A percentile compares a stretch with the other conserved stretches of the same genome.
These are phyloP conservation scores for Notarius quadriscutis DNA, from an alignment of 2,113 vertebrate species.

Conservation along the genomic window DNA sequence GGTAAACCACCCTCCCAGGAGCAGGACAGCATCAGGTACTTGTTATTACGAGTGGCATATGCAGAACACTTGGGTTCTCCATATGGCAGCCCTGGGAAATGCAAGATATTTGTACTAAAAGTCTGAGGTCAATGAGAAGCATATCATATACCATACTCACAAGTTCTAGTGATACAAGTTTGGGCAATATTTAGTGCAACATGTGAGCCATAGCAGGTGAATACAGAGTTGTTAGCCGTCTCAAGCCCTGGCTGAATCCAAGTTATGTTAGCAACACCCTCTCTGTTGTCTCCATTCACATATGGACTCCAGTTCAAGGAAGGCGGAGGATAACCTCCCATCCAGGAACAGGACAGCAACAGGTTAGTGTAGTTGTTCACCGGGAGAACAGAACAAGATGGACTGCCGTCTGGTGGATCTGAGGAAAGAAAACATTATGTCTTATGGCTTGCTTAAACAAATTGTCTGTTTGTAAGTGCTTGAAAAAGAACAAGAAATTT, in stretches of 20 bases:
- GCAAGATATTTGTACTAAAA: not conserved
- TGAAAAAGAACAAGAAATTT: not conserved
- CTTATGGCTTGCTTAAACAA: not conserved
- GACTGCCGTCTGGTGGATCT: conserved; percentile 83
- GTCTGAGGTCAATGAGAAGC: not conserved
- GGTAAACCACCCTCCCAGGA: conserved; percentile 82
- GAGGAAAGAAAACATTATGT: conserved; percentile 46
- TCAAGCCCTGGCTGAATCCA: conserved; percentile 62
- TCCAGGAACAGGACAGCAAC: conserved; percentile 80
- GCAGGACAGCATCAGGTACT: conserved; percentile 82
- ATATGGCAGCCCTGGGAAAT: conserved; percentile 52
- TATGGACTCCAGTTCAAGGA: conserved; percentile 76
- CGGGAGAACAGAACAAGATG: conserved; percentile 75
- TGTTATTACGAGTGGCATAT: conserved; percentile 69
- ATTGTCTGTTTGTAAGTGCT: not conserved
- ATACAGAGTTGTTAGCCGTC: conserved; percentile 73
- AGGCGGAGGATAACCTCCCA: conserved; percentile 77
- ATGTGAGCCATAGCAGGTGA: conserved; percentile 78
- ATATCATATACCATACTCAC: conserved; percentile 71
- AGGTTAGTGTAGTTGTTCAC: conserved; percentile 72
- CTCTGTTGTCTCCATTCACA: conserved; percentile 41
- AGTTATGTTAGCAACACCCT: conserved; percentile 65
- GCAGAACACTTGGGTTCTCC: conserved; percentile 74
- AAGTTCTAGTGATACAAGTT: conserved; percentile 70
- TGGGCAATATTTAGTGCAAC: conserved; percentile 61